Base-by-base conservation (phyloP, 2,113 vertebrate species). In the Pomatostomus ruficeps region DNA sequence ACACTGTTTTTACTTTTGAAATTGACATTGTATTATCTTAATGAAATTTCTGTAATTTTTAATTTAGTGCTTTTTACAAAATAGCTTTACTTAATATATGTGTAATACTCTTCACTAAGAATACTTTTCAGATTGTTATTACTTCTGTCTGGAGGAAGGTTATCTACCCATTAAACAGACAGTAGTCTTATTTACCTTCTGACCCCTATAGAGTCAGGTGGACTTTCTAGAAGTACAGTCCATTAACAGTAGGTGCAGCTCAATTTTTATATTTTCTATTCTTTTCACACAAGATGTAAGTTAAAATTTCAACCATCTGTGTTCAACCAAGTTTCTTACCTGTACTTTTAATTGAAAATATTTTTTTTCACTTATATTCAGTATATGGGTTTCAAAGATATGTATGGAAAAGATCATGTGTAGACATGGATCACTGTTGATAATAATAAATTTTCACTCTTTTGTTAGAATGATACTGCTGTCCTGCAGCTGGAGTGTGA, bases 201-300 rank as follows among this genome's bases (percentile, higher is more conserved):
- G 26, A 33, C 13, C 4, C 3, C 24, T 23, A 1, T 5, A 38
- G 5, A 7, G 3, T 65, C 5, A 6, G 5, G 16, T 38, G 17
- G 8, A 20, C 25, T 75, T 74, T 58, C 54, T 45, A 24, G 4
- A 13, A 72, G 48, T 17, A 59, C 8, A 28, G 9, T 31, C 10
- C 29, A 8, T 20, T 68, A 66, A 35, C 19, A 66, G 24, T 8
- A 61, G 3, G 4, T 58, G 12, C 20, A 63, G 3, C 8, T 87
- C 4, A 31, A 46, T 59, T 77, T 71, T 75, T 59, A 13, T 57
- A 59, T 67, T 91, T 80, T 2, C 8, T 48, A 6, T 65, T 54
- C 7, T 59, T 91, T 75, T 88, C 43, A 77, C 2, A 7, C 5
- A 48, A 24, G 20, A 61, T 35, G 1, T 52, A 51, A 70, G 8